Evolutionary conservation across 92 coral and sea anemone species (phyloP).

Genomic region (Porites divaricata): DNA sequence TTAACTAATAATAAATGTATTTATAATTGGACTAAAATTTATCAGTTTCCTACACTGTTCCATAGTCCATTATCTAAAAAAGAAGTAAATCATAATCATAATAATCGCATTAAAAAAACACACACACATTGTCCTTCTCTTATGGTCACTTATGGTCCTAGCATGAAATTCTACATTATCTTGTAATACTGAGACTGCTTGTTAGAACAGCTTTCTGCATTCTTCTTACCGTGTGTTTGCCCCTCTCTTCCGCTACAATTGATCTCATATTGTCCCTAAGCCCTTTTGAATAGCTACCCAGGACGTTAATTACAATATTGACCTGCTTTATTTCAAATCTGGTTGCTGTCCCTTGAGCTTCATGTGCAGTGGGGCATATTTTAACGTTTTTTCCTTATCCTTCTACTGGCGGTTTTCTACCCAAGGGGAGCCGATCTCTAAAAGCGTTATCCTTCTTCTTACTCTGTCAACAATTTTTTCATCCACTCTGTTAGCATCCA

Average conservation of each 20-base stretch:
- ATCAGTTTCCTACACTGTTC: too few relatives aligned
- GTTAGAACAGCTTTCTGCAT: not conserved
- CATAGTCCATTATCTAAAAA: too few relatives aligned
- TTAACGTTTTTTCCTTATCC: not conserved
- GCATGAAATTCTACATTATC: not conserved
- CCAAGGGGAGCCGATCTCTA: conserved; percentile 29
- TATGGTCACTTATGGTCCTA: too few relatives aligned
- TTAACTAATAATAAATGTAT: too few relatives aligned
- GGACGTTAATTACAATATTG: conserved; percentile 31
- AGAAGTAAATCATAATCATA: too few relatives aligned
- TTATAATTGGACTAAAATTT: too few relatives aligned
- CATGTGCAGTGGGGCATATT: conserved; percentile 40
- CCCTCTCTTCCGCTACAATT: conserved; percentile 6
- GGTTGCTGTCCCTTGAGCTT: conserved; percentile 34
- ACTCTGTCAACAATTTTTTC: not conserved
- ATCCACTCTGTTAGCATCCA: conserved; percentile 33
- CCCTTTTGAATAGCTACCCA: conserved; percentile 11
- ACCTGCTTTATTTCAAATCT: conserved; percentile 15
- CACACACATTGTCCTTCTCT: too few relatives aligned
- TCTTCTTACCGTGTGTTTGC: not conserved
- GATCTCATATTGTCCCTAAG: not conserved
- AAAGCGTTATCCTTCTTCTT: not conserved
- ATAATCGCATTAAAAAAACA: too few relatives aligned
- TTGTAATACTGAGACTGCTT: conserved; percentile 4
- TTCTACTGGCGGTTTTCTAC: conserved; percentile 16